These are phyloP conservation scores for Archegozetes longisetosus DNA, from an alignment of 1,140 invertebrate genomes.

Conservation along the genomic window DNA sequence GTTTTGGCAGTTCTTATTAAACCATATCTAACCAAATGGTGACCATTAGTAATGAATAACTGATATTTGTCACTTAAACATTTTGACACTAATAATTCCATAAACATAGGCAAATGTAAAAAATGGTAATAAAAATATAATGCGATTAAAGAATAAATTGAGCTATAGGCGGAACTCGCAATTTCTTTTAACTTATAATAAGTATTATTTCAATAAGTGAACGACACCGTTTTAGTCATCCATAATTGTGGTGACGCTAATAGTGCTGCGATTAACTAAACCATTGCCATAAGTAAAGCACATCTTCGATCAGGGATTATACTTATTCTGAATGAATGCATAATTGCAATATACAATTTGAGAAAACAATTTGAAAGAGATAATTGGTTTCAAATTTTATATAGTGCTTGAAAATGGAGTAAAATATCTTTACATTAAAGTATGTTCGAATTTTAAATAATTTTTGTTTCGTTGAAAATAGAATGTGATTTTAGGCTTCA, in stretches of 20 bases:
- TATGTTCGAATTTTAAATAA: no score
- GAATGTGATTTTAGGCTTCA: no score
- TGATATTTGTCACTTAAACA: constrained; percentile 34
- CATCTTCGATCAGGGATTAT: constrained; percentile 11
- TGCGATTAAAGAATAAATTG: constrained; percentile 31
- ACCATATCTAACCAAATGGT: no score
- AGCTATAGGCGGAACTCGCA: constrained; percentile 20
- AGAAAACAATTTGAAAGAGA: no score
- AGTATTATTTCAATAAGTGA: constrained; percentile 22
- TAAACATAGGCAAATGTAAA: constrained; percentile 34
- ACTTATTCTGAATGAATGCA: constrained; percentile 27
- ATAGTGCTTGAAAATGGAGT: no score
- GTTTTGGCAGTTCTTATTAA: no score
- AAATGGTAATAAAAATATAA: constrained; percentile 36
- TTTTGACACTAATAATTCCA: constrained; percentile 28
- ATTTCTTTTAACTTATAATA: constrained; percentile 29
- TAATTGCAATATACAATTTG: constrained; percentile 31
- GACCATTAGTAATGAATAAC: no score
- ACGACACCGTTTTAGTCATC: constrained; percentile 26
- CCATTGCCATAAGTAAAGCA: constrained; percentile 26
- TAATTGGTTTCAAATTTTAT: no score
- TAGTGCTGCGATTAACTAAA: constrained; percentile 31
- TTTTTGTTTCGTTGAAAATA: no score
- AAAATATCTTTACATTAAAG: no score
- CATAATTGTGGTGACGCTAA: constrained; percentile 32